Conservation (phyloP, 1,140 invertebrate genomes). For the Drosophila ohnishii region DNA sequence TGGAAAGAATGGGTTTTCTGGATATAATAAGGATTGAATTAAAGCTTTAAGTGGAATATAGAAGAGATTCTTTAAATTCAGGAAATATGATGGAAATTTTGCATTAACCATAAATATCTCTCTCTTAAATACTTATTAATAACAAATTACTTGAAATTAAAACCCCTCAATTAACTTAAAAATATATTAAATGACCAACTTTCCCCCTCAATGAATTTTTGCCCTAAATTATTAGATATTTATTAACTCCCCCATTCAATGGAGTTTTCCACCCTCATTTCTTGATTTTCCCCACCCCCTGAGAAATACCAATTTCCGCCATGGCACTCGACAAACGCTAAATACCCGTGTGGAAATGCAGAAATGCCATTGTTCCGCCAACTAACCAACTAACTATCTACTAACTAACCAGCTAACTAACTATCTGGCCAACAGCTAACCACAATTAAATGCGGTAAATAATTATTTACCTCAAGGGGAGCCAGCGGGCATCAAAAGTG, state of each 20-base stretch:
- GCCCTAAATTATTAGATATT: conserved; percentile 17
- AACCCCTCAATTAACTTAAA: neutral
- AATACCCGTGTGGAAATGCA: conserved; percentile 47
- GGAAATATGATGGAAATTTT: no score
- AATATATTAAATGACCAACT: conserved; percentile 4
- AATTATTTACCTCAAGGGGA: conserved; percentile 41
- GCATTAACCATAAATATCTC: no score
- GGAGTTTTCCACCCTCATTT: conserved; percentile 27
- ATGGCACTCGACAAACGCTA: conserved; percentile 35
- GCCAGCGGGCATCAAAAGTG: conserved; percentile 63
- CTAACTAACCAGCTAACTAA: conserved; percentile 22
- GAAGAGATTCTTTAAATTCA: neutral
- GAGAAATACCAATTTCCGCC: conserved; percentile 55
- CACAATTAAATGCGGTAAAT: conserved; percentile 47
- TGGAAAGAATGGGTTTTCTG: neutral
- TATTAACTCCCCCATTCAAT: neutral
- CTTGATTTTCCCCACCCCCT: neutral
- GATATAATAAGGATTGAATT: neutral
- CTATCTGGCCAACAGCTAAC: conserved; percentile 17
- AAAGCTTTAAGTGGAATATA: neutral
- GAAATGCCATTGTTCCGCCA: conserved; percentile 70
- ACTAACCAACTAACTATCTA: conserved; percentile 34
- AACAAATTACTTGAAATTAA: neutral
- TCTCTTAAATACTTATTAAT: neutral
- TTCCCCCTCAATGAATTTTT: neutral